These are phyloP conservation scores for Onychorhynchus coronatus DNA, from an alignment of 2,113 vertebrate genomes.

Conservation along the genomic window DNA sequence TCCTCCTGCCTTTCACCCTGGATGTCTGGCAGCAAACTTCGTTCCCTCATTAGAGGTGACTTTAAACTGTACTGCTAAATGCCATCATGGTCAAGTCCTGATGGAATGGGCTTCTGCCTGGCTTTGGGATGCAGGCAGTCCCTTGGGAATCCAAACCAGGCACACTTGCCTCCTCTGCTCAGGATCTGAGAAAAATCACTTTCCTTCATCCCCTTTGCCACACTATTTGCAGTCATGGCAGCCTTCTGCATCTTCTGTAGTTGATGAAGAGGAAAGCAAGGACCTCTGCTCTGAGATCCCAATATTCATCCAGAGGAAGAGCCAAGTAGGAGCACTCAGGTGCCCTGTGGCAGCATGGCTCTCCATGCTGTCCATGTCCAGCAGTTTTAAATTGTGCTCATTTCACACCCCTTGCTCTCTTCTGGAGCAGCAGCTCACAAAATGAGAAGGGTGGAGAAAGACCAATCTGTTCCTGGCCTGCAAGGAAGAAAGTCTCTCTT, in stretches of 20 bases:
- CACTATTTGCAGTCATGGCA: accelerated
- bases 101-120: not conserved
- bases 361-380: not conserved
- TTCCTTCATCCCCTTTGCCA: not conserved
- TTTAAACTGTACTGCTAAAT: not conserved
- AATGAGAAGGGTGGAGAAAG: not conserved
- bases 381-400: not conserved
- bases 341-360: not conserved
- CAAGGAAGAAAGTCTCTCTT: not conserved
- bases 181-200: not conserved
- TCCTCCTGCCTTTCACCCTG: not conserved
- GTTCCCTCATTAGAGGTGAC: not conserved
- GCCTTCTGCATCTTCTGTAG: not conserved
- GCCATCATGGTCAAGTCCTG: not conserved
- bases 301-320: not conserved
- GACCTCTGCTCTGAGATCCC: not conserved
- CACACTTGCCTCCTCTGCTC: not conserved
- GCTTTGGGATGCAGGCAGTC: not conserved
- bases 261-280: not conserved
- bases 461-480: not conserved
- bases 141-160: not conserved
- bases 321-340: not conserved
- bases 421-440: not conserved
- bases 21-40: not conserved
- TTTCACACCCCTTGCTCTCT: not conserved